A percentile compares a stretch with the other conserved stretches of the same genome.
Conservation (phyloP, 2,888 invertebrate species). For the Neuroscelio doddi region DNA sequence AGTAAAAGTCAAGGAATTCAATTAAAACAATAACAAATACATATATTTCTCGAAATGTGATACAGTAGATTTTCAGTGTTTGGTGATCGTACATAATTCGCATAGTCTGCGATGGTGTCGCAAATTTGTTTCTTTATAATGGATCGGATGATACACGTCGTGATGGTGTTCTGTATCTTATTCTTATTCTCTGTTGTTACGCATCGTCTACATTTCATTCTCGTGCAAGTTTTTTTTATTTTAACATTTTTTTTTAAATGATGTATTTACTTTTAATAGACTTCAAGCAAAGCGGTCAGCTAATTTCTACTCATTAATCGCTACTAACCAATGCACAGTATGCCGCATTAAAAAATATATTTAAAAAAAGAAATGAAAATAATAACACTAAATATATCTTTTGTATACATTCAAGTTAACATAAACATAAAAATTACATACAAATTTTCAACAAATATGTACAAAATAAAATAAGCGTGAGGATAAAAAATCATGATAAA, state of each 20-base stretch:
- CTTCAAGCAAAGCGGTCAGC: slow-evolving; percentile 48
- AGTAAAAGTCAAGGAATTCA: slow-evolving; percentile 54
- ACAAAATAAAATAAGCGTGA: too few relatives aligned
- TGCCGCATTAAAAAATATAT: slow-evolving; percentile 23
- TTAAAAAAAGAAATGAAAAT: too few relatives aligned
- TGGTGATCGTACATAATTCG: slow-evolving; percentile 61
- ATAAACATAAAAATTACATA: slow-evolving; percentile 43
- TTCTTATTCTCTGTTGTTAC: slow-evolving; percentile 34
- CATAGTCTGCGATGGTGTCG: slow-evolving; percentile 45
- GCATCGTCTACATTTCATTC: slow-evolving; percentile 38
- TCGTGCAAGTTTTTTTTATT: slow-evolving; percentile 33
- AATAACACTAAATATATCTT: too few relatives aligned
- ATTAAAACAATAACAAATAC: slow-evolving; percentile 73
- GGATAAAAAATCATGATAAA: too few relatives aligned
- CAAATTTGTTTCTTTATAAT: slow-evolving; percentile 39
- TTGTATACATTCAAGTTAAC: slow-evolving; percentile 20
- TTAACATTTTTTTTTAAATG: slow-evolving; percentile 28
- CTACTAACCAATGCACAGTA: slow-evolving; percentile 49
- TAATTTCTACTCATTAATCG: slow-evolving; percentile 47
- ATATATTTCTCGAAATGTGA: slow-evolving; percentile 72
- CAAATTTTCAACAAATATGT: slow-evolving; percentile 45
- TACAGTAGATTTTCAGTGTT: slow-evolving; percentile 66
- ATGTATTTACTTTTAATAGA: slow-evolving; percentile 40
- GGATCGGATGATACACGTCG: slow-evolving; percentile 50
- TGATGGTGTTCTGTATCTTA: slow-evolving; percentile 43